These are phyloP conservation scores for Bubalus kerabau DNA, from an alignment of 2,113 vertebrate genomes.

Conservation along the genomic window DNA sequence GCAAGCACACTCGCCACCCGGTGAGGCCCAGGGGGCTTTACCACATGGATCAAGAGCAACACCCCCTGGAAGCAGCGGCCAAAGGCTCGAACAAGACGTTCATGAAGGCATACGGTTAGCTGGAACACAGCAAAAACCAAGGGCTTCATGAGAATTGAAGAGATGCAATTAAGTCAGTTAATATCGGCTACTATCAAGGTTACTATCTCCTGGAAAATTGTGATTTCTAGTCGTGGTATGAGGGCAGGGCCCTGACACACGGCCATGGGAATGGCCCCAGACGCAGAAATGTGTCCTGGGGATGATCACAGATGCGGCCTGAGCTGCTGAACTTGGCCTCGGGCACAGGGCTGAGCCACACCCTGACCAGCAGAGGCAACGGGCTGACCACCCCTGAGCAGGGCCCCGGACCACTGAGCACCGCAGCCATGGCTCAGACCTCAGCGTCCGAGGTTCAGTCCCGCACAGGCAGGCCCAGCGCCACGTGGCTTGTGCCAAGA, in stretches of 20 bases:
- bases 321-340: neutral
- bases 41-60: neutral
- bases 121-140: neutral
- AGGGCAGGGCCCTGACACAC: neutral
- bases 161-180: neutral
- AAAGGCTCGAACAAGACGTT: neutral
- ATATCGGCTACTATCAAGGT: neutral
- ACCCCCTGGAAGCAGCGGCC: neutral
- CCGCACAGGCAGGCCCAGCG: neutral
- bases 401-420: neutral
- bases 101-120: neutral
- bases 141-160: neutral
- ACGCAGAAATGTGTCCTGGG: neutral
- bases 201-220: neutral
- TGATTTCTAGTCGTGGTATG: neutral
- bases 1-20: neutral
- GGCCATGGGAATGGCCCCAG: neutral
- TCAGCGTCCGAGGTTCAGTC: neutral
- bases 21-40: neutral
- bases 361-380: neutral
- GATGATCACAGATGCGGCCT: neutral
- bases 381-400: neutral
- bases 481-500: neutral
- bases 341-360: neutral
- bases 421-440: neutral